Evolutionary conservation across 2,888 invertebrate species (phyloP), one percentile per base, ranked within the genome.

Genomic region (Drosophila tanythrix): DNA sequence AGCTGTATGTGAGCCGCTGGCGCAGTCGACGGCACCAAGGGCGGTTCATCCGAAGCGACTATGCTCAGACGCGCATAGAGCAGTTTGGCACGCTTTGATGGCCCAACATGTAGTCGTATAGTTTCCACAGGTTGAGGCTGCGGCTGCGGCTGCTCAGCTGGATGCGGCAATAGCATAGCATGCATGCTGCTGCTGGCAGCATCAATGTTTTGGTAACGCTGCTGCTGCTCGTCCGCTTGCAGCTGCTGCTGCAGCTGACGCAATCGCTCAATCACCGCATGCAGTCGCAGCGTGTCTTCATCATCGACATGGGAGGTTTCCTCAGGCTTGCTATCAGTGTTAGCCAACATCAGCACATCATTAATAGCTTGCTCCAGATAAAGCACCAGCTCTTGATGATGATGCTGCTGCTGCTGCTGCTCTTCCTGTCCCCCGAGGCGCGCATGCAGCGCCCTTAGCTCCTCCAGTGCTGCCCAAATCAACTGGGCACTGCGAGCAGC

Each of bases 1-100:
- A 93, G 91, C 79, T 94, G 85, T 8, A 87, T 72, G 56, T 78
- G 73, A 27, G 89, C 84, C 13, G 67, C 58, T 1, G 84, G 79
- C 3, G 78, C 79, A 0, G 75, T 60, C 2, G 82, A 80, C 11
- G 85, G 81, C 1, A 86, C 83, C 8, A 94, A 89, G 13, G 88
- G 90, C 5, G 88, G 84, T 2, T 60, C 75, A 2, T 43, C 36
- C 0, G 55, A 29, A 1, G 68, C 43, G 0, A 83, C 70, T 5
- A 87, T 76, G n/a, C 80, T 74, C 25, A 91, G 77, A 6, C 84
- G 88, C 0, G 88, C 87, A 27, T 83, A 78, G 0, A 87, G 70
- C 2, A 79, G 43, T 1, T 58, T 61, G 0, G 65, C 33, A 10
- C 60, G 70, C 8, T 51, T 48, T 0, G 48, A 53, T 3, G 74